These are phyloP conservation scores for Phylloscopus trochiloides DNA, from an alignment of 2,113 vertebrate species.

Conservation along the genomic window DNA sequence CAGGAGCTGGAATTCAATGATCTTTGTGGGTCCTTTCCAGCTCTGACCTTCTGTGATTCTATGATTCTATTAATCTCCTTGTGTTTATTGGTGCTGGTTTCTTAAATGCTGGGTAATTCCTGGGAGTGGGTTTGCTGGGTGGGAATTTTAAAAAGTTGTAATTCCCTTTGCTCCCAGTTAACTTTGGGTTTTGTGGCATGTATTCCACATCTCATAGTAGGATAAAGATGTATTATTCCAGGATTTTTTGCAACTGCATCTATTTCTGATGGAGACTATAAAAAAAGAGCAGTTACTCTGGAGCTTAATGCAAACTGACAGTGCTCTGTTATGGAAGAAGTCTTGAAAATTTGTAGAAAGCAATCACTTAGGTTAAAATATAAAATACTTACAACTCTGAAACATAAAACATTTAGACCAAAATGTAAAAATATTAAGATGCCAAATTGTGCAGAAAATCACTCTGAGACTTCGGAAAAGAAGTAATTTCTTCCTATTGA, in stretches of 20 bases:
- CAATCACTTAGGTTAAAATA: background rate
- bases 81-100: background rate
- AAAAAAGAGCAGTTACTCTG: background rate
- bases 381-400: background rate
- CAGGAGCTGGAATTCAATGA: background rate
- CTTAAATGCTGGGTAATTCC: background rate
- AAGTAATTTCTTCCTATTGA: background rate
- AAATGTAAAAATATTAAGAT: background rate
- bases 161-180: background rate
- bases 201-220: background rate
- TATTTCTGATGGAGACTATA: background rate
- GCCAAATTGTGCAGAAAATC: background rate
- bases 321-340: background rate
- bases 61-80: background rate
- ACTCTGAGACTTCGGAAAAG: background rate
- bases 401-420: background rate
- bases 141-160: background rate
- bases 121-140: background rate
- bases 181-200: accelerated
- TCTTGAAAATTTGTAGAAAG: background rate
- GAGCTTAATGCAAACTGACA: background rate
- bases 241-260: background rate
- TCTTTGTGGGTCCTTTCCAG: background rate
- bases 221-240: background rate
- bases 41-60: background rate